Base-by-base conservation (phyloP, 2,888 invertebrate genomes). In the Drosophila putrida region DNA sequence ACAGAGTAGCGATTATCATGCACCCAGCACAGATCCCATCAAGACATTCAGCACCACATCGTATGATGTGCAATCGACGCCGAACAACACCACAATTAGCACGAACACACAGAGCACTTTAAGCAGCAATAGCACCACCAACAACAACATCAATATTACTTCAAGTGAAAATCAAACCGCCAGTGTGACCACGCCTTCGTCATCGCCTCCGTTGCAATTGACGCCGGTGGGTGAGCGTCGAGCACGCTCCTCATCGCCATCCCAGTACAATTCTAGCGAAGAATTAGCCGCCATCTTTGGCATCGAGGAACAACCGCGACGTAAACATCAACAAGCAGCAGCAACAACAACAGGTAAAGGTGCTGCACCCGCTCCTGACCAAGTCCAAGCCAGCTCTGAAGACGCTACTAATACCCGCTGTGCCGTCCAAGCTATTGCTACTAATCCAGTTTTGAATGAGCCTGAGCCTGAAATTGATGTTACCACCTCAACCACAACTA, bases 201-300 rank as follows among this genome's bases (percentile, higher is more conserved):
- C 90, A 9, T 89, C 91, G 63, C 90, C 92, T 63, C 91, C 92
- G 31, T 73, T 90, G 27, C 90, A 90, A 73, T 69, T 90, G 68
- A 91, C 90, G 20, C 90, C 90, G 46, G 82, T 90, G 65, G 86
- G 80, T 31, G 90, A 68, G 38, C 71, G 71, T 6, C 53, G 79
- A 0, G 55, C 43, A 31, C 88, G 83, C 50, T 90, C 90, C 31
- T 90, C 89, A 10, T 91, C 91, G 44, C 90, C 91, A 90, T 94
- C 94, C 62, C 94, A 94, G 90, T 95, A 95, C 86, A 95, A 95
- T 90, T 95, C 95, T 10, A 94, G 94, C 51, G 95, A 95, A 87
- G 95, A 95, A 89, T 91, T 95, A 78, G 94, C 95, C 28, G 94
- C 94, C 81, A 95, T 95, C 82, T 95, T 95, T 89, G 94, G 94